These are phyloP conservation scores for Aphelenchoides besseyi DNA, from an alignment of 1,140 invertebrate species.

Conservation along the genomic window DNA sequence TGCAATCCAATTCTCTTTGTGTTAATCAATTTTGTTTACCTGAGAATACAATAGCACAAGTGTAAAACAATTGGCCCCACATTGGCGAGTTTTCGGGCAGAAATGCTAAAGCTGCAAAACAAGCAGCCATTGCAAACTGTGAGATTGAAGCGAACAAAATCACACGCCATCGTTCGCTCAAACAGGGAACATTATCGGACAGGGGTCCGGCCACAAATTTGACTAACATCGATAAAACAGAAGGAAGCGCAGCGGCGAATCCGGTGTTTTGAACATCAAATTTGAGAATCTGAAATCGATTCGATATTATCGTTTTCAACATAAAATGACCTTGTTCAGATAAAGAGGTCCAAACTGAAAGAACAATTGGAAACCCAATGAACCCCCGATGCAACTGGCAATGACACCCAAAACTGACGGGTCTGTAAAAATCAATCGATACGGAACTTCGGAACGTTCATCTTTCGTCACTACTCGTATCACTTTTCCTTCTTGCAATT, in stretches of 20 bases:
- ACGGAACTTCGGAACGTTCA: slow-evolving; percentile 21
- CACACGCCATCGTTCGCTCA: slow-evolving; percentile 12
- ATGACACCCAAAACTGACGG: slow-evolving; percentile 24
- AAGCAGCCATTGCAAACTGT: slow-evolving; percentile 24
- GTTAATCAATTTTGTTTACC: neutral
- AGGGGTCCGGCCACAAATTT: slow-evolving; percentile 24
- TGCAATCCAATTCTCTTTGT: neutral
- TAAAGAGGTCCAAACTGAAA: slow-evolving; percentile 38
- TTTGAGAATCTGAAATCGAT: slow-evolving; percentile 13
- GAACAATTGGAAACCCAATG: slow-evolving; percentile 32
- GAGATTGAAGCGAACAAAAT: slow-evolving; percentile 24
- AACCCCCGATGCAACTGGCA: slow-evolving; percentile 19
- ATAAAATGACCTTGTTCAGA: slow-evolving; percentile 35
- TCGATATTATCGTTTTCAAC: neutral
- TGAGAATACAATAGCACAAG: neutral
- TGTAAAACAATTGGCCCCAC: slow-evolving; percentile 15
- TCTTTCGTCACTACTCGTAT: slow-evolving; percentile 21
- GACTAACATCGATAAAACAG: slow-evolving; percentile 16
- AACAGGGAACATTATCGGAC: slow-evolving; percentile 10
- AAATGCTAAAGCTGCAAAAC: slow-evolving; percentile 11
- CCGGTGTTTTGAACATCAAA: slow-evolving; percentile 28
- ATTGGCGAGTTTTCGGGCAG: neutral
- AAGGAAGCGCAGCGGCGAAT: slow-evolving; percentile 30
- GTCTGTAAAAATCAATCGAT: slow-evolving; percentile 31
- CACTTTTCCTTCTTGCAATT: slow-evolving; percentile 22